Evolutionary conservation across 1,140 invertebrate genomes (phyloP).

Genomic region (Ceratitis capitata): DNA sequence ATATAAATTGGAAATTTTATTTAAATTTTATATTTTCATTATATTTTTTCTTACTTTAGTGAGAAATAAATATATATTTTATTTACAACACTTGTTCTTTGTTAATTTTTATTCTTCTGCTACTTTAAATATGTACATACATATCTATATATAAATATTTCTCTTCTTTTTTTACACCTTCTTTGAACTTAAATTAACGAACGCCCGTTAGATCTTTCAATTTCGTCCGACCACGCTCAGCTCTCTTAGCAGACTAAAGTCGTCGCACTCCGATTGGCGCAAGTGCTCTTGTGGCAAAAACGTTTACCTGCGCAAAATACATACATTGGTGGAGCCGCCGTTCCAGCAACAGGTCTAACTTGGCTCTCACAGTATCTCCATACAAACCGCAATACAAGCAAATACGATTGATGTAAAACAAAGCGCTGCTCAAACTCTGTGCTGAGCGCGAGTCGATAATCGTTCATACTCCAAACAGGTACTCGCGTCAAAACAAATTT

Average conservation of each 20-base stretch:
- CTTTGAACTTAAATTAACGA: neutral
- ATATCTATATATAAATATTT: neutral
- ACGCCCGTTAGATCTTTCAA: neutral
- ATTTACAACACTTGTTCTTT: neutral
- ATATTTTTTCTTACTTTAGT: neutral
- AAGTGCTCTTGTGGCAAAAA: slow-evolving; percentile 22
- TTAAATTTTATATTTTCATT: neutral
- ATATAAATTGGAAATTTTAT: neutral
- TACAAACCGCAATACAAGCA: neutral
- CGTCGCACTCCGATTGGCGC: neutral
- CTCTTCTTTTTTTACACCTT: neutral
- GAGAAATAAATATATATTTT: neutral
- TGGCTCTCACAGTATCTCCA: neutral
- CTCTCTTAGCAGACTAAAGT: neutral
- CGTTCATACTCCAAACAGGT: neutral
- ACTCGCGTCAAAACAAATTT: neutral
- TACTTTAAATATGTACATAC: neutral
- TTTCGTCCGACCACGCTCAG: neutral
- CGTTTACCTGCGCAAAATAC: slow-evolving; percentile 10
- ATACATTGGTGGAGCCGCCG: neutral
- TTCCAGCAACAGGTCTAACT: neutral
- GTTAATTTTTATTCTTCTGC: neutral
- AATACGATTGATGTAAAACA: neutral
- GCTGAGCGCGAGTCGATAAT: neutral
- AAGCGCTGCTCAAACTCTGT: neutral